phyloP scores from a whole-genome alignment of 2,888 invertebrate species.

The Lottia scabra region DNA sequence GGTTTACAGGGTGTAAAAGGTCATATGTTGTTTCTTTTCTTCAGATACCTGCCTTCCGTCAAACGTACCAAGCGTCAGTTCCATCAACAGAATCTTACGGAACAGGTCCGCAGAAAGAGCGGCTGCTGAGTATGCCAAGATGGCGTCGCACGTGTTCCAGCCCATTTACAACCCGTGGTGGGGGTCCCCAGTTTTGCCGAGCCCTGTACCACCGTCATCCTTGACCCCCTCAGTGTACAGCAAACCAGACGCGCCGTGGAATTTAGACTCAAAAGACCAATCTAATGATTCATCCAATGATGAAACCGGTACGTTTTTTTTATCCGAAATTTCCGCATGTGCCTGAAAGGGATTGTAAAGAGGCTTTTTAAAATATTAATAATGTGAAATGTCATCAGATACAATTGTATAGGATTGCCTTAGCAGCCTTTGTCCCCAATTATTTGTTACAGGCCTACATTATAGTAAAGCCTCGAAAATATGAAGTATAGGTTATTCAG shows the following conservation, averaged over 20 bases:
- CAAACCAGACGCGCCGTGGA: background rate
- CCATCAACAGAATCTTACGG: constrained; percentile 94
- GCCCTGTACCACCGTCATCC: background rate
- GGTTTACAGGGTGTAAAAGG: too few relatives aligned
- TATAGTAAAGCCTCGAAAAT: too few relatives aligned
- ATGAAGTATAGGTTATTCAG: too few relatives aligned
- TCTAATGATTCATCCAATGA: constrained; percentile 3
- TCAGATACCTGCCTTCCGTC: constrained; percentile 89
- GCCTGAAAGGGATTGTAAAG: too few relatives aligned
- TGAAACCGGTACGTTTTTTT: background rate
- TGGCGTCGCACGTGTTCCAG: constrained; percentile 47
- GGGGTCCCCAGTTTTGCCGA: constrained; percentile 18
- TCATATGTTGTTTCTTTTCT: background rate
- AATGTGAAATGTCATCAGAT: too few relatives aligned
- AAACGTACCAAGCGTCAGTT: constrained; percentile 95
- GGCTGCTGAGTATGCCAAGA: constrained; percentile 89
- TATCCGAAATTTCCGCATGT: too few relatives aligned
- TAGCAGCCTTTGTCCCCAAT: too few relatives aligned
- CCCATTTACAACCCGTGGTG: constrained; percentile 38
- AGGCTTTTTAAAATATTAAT: too few relatives aligned
- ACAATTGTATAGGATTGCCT: too few relatives aligned
- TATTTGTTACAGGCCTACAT: too few relatives aligned
- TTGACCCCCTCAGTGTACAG: background rate
- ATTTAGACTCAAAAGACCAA: background rate
- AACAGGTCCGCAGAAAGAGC: constrained; percentile 96